Evolutionary conservation across 2,113 vertebrate genomes (phyloP).

Genomic region (Anguilla rostrata): DNA sequence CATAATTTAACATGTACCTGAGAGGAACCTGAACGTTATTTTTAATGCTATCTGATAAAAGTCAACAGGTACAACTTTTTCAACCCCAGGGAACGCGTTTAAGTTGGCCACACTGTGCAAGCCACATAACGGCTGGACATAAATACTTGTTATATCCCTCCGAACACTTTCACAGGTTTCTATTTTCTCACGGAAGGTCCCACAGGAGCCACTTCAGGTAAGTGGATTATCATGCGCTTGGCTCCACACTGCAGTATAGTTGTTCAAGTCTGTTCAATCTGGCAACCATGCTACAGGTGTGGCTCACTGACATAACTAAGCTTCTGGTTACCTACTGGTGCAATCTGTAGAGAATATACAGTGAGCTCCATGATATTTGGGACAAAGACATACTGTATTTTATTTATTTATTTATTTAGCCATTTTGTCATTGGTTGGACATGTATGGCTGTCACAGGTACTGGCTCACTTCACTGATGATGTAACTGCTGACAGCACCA

Average conservation of each 20-base stretch:
- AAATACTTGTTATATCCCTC: neutral
- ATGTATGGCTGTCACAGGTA: too few species aligned
- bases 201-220: neutral
- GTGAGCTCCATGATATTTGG: too few species aligned
- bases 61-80: too few species aligned
- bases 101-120: too few species aligned
- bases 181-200: neutral
- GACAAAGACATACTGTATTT: too few species aligned
- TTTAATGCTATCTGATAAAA: too few species aligned
- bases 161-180: neutral
- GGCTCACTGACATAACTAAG: neutral
- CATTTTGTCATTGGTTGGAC: too few species aligned
- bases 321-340: neutral
- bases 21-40: neutral
- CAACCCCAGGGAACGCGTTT: too few species aligned
- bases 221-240: neutral
- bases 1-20: neutral
- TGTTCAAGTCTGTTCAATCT: neutral
- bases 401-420: too few species aligned
- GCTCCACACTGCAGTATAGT: neutral
- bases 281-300: neutral
- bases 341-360: neutral
- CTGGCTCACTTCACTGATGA: too few species aligned
- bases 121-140: too few species aligned
- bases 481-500: too few species aligned